Conservation (phyloP, 2,113 vertebrate species). For the Bagarius yarrelli region DNA sequence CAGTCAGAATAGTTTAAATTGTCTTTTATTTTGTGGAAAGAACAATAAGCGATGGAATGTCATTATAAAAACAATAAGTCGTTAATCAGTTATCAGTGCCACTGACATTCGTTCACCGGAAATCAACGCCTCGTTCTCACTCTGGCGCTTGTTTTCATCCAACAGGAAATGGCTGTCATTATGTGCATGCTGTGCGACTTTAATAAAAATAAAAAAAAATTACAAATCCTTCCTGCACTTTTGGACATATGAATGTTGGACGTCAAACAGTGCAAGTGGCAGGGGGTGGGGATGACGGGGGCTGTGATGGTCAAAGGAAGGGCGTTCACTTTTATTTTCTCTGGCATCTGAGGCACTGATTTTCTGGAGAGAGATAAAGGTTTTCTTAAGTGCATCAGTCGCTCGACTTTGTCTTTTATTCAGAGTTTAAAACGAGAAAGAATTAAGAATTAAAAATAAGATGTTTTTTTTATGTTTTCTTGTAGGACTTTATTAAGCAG, state of each 20-base stretch:
- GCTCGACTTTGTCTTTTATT: neutral
- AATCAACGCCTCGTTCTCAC: neutral
- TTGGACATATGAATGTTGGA: neutral
- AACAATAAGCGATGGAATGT: neutral
- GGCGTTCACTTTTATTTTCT: neutral
- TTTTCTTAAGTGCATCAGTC: neutral
- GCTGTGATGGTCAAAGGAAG: neutral
- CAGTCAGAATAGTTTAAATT: neutral
- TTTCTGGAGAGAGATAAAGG: neutral
- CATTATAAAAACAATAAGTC: neutral
- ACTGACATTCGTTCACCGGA: neutral
- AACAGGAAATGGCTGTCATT: neutral
- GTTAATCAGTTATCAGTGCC: no score
- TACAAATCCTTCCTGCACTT: neutral
- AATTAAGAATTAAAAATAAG: no score
- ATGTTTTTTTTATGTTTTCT: neutral
- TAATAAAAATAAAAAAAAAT: neutral
- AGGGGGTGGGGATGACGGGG: neutral
- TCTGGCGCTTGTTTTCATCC: neutral
- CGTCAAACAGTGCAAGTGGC: neutral
- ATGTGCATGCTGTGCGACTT: neutral
- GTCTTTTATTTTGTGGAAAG: neutral
- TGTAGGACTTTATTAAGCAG: neutral
- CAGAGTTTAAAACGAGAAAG: neutral
- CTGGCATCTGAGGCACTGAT: neutral